phyloP scores from a whole-genome alignment of 2,888 invertebrate genomes.

The Drosophila quinaria region DNA sequence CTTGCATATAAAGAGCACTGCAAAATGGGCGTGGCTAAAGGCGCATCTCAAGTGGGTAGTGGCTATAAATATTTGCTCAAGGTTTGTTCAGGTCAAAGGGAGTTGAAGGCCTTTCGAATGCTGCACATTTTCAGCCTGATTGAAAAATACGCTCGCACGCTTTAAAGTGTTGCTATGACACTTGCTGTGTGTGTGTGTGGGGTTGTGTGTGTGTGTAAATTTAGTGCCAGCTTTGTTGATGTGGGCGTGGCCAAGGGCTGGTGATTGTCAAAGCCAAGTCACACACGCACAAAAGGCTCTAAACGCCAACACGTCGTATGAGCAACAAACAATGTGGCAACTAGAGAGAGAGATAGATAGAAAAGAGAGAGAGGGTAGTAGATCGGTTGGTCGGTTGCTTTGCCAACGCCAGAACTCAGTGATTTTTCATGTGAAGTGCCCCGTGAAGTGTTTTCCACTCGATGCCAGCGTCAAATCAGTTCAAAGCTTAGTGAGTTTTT shows the following conservation, averaged over 20 bases:
- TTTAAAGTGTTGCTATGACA: conserved; percentile 2
- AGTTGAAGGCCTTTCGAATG: conserved; percentile 16
- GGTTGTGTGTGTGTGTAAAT: conserved; percentile 21
- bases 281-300: conserved; percentile 28
- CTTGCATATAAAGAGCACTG: neutral
- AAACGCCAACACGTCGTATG: conserved; percentile 47
- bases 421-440: conserved; percentile 76
- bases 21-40: neutral
- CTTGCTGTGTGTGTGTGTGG: conserved; percentile 7
- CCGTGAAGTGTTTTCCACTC: conserved; percentile 67
- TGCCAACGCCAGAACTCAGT: conserved; percentile 44
- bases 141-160: conserved; percentile 39
- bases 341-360: neutral
- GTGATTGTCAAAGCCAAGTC: conserved; percentile 55
- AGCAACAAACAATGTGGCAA: conserved; percentile 61
- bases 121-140: conserved; percentile 26
- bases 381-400: conserved; percentile 30
- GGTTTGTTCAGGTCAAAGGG: conserved; percentile 14
- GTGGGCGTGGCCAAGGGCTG: conserved; percentile 39
- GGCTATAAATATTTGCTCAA: conserved; percentile 46
- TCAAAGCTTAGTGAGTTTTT: conserved; percentile 66
- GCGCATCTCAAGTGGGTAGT: conserved; percentile 3
- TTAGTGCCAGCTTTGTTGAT: conserved; percentile 28
- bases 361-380: neutral
- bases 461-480: conserved; percentile 60